Evolutionary conservation across 2,113 vertebrate genomes (phyloP).

Genomic region (Melanerpes aurifrons): DNA sequence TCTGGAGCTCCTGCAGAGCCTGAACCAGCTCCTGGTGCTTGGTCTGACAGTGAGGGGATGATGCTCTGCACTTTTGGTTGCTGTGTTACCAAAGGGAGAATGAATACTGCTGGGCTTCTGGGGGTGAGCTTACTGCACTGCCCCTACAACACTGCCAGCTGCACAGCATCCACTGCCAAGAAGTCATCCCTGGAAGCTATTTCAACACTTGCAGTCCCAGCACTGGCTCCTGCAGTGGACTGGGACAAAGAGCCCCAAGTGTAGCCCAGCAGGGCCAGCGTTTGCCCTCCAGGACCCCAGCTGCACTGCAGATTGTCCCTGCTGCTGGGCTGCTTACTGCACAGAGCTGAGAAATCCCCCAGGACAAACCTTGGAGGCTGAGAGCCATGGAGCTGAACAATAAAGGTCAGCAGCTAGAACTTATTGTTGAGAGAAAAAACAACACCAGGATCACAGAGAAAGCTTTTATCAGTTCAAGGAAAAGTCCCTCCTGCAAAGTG

Average conservation of each 20-base stretch:
- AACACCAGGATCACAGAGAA: not conserved
- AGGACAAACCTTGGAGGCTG: not conserved
- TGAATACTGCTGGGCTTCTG: not conserved
- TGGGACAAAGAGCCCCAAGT: not conserved
- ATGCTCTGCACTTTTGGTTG: not conserved
- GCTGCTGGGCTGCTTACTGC: not conserved
- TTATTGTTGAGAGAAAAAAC: not conserved
- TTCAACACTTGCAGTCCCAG: not conserved
- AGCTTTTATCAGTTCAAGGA: not conserved
- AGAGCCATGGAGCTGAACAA: not conserved
- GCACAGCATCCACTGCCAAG: not conserved
- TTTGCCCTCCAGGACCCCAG: not conserved
- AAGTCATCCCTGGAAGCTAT: not conserved
- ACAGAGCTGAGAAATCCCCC: not conserved
- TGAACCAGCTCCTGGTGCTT: not conserved
- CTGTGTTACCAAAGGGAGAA: not conserved
- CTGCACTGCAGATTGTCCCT: not conserved
- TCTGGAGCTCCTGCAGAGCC: not conserved
- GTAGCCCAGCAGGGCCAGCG: rapidly evolving
- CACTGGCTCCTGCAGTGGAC: too few species aligned
- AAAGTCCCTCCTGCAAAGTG: not conserved
- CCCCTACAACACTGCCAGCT: not conserved
- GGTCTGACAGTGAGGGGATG: not conserved
- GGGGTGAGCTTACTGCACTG: not conserved
- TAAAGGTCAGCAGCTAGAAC: not conserved